A percentile compares a stretch with the other conserved stretches of the same genome.
phyloP scores from a whole-genome alignment of 2,888 invertebrate species.

The Gari tellinella region DNA sequence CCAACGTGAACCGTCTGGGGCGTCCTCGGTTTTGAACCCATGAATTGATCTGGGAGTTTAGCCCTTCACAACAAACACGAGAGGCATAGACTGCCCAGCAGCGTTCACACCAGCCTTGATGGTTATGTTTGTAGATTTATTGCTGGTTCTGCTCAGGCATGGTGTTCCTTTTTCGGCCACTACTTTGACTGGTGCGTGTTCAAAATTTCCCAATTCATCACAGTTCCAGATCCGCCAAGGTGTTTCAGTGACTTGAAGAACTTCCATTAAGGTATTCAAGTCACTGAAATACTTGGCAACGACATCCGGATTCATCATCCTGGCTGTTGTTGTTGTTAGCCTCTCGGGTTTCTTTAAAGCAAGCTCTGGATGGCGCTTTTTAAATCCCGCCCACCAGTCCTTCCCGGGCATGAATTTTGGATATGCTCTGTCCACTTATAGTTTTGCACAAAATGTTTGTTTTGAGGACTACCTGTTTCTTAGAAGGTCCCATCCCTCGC shows the following conservation, averaged over 20 bases:
- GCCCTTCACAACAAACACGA: slow-evolving; percentile 54
- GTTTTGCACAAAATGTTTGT: neutral
- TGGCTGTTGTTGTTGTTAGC: neutral
- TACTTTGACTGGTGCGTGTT: no score
- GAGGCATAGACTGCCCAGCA: neutral
- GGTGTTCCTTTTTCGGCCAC: no score
- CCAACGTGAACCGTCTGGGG: neutral
- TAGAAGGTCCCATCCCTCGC: neutral
- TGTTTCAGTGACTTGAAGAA: neutral
- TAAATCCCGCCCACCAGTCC: slow-evolving; percentile 9
- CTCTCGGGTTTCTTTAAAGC: no score
- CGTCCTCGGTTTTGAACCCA: slow-evolving; percentile 40
- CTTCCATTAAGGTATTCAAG: no score
- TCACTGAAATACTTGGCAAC: no score
- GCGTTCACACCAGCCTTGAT: slow-evolving; percentile 1
- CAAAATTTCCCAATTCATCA: no score
- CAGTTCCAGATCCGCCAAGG: neutral
- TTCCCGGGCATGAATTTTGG: neutral
- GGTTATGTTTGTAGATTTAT: neutral
- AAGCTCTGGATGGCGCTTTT: neutral
- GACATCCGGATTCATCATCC: slow-evolving; percentile 8
- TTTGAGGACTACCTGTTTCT: neutral
- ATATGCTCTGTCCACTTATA: neutral
- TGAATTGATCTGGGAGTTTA: slow-evolving; percentile 50
- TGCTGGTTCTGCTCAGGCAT: no score